Conservation (phyloP, 2,888 invertebrate species). For the Phanerotoma sp. region DNA sequence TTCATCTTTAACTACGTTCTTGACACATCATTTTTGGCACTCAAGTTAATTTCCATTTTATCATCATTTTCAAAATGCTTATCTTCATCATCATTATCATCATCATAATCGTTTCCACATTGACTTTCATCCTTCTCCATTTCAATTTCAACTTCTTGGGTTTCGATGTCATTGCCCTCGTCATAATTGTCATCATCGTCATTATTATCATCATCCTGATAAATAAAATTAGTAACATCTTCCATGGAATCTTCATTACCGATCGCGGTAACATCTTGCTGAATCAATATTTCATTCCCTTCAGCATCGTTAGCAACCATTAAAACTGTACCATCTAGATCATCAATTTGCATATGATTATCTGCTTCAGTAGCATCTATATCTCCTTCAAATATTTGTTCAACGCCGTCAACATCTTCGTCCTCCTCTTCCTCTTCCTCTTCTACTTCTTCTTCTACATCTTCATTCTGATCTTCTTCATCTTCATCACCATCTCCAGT, state of each 20-base stretch:
- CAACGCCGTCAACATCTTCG: constrained; percentile 35
- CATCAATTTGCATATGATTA: constrained; percentile 43
- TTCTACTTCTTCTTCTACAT: constrained; percentile 32
- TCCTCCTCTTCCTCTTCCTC: constrained; percentile 26
- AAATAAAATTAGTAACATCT: constrained; percentile 45
- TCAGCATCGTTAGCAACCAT: constrained; percentile 53
- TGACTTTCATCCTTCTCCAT: constrained; percentile 20
- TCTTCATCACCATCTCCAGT: constrained; percentile 37
- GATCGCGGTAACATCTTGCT: constrained; percentile 45
- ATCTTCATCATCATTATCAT: constrained; percentile 26
- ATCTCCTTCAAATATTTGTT: constrained; percentile 34
- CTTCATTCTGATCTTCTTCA: constrained; percentile 33
- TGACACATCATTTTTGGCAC: constrained; percentile 51
- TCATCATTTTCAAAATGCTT: constrained; percentile 35
- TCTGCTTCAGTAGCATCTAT: constrained; percentile 37
- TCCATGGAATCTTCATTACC: constrained; percentile 48
- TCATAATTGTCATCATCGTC: constrained; percentile 38
- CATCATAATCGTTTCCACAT: constrained; percentile 15
- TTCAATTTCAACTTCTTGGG: constrained; percentile 25
- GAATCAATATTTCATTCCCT: constrained; percentile 54
- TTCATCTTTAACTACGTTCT: constrained; percentile 31
- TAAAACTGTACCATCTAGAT: constrained; percentile 52
- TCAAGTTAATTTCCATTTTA: constrained; percentile 39
- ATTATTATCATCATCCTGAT: constrained; percentile 43
- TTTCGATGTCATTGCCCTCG: constrained; percentile 27